phyloP scores from a whole-genome alignment of 2,113 vertebrate genomes.

The Alosa alosa region DNA sequence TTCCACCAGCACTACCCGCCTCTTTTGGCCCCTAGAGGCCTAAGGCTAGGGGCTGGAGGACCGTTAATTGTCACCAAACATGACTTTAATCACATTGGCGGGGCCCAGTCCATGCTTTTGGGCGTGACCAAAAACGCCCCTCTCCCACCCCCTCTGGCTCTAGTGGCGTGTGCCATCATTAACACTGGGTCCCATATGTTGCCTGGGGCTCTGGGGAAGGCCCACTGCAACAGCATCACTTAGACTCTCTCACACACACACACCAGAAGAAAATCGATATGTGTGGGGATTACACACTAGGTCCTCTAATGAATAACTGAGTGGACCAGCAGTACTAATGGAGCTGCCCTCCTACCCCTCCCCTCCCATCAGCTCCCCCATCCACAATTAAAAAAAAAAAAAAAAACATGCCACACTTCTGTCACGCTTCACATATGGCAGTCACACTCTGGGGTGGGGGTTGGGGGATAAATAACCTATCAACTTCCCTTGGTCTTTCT shows the following conservation, averaged over 20 bases:
- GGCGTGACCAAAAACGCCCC: slow-evolving; percentile 55
- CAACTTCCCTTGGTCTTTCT: slow-evolving; percentile 2
- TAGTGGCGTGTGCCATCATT: slow-evolving; percentile 91
- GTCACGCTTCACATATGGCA: slow-evolving; percentile 53
- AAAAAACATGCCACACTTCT: slow-evolving; percentile 46
- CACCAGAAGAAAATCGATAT: slow-evolving; percentile 38
- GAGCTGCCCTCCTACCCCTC: slow-evolving; percentile 27
- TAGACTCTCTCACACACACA: slow-evolving; percentile 18
- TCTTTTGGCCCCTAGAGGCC: slow-evolving; percentile 66
- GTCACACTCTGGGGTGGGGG: slow-evolving; percentile 37
- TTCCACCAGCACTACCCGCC: slow-evolving; percentile 60
- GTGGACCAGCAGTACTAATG: slow-evolving; percentile 45
- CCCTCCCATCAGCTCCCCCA: slow-evolving; percentile 44
- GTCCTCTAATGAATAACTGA: slow-evolving; percentile 61
- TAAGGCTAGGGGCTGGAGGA: slow-evolving; percentile 71
- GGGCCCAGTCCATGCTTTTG: slow-evolving; percentile 67
- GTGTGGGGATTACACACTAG: slow-evolving; percentile 42
- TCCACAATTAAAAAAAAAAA: slow-evolving; percentile 16
- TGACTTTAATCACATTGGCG: slow-evolving; percentile 94
- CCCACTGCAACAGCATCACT: slow-evolving; percentile 50
- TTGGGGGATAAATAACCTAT: slow-evolving; percentile 62
- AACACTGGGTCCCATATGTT: slow-evolving; percentile 89
- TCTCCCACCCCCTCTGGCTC: slow-evolving; percentile 66
- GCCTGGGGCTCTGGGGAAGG: slow-evolving; percentile 71
- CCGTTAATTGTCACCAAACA: slow-evolving; percentile 97